phyloP scores from a whole-genome alignment of 2,113 vertebrate species.

The human (Homo sapiens) region DNA sequence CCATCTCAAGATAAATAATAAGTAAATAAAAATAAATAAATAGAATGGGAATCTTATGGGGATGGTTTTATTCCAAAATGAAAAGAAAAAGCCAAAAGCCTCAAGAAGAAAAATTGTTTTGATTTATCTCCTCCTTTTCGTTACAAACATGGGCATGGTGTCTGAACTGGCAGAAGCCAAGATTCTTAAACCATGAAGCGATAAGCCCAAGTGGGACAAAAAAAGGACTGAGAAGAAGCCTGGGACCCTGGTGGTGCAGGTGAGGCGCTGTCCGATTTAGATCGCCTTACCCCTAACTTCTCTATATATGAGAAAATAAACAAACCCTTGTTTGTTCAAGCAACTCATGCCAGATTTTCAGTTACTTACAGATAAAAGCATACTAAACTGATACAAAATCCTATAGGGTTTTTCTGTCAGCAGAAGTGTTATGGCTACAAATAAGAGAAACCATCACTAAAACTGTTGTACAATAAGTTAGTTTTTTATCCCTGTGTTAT shows the following conservation, averaged over 20 bases:
- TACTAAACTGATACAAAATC: background rate
- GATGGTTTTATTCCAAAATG: no score
- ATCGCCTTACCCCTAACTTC: background rate
- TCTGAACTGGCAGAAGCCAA: background rate
- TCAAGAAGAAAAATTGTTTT: background rate
- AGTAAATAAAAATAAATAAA: background rate
- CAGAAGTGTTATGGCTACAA: background rate
- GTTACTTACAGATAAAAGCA: background rate
- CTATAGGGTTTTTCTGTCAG: accelerated
- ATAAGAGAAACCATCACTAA: background rate
- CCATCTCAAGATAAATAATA: no score
- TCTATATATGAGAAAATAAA: background rate
- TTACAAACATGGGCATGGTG: accelerated
- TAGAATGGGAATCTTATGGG: accelerated
- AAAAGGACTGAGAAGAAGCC: accelerated
- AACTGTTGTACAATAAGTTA: background rate
- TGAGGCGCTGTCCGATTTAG: background rate
- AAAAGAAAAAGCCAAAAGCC: background rate
- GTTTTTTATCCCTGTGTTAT: background rate
- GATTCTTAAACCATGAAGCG: background rate
- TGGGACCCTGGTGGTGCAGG: accelerated
- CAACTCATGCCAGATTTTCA: background rate
- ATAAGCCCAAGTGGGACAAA: accelerated
- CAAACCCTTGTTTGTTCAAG: background rate
- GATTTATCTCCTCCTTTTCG: background rate